Conservation (phyloP, 2,797 vertebrate genomes). For the Myioborus melanocephalus region DNA sequence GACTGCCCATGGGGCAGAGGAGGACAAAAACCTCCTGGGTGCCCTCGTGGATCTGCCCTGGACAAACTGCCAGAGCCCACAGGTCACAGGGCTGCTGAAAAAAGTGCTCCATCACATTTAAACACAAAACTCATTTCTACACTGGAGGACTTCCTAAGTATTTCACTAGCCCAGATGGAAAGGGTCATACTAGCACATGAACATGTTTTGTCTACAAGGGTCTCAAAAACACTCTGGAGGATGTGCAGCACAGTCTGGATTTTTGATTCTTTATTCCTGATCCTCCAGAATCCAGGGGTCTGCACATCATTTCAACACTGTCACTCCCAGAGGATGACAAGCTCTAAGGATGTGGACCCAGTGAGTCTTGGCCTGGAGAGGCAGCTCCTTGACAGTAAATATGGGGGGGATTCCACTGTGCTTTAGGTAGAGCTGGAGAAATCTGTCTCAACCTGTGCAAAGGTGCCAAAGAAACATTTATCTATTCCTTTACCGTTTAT, state of each 20-base stretch:
- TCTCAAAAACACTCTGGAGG: neutral
- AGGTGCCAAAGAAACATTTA: accelerated
- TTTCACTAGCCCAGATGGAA: neutral
- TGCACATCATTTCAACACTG: neutral
- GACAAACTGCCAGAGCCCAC: neutral
- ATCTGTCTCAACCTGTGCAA: neutral
- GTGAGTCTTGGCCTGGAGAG: neutral
- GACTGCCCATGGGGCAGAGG: neutral
- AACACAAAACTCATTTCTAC: neutral
- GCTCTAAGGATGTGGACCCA: neutral
- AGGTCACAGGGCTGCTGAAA: neutral
- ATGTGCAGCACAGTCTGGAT: neutral
- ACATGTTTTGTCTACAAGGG: neutral
- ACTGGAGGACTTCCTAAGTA: neutral
- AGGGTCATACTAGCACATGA: neutral
- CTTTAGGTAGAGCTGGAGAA: neutral
- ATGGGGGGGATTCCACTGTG: accelerated
- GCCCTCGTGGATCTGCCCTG: neutral
- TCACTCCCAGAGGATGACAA: neutral
- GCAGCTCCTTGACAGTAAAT: neutral
- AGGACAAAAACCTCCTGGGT: neutral
- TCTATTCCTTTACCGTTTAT: neutral
- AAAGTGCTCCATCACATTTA: neutral
- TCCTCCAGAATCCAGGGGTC: neutral
- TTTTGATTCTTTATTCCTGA: neutral